Evolutionary conservation across 2,888 invertebrate genomes (phyloP).

Genomic region (Drosophila lacicola): DNA sequence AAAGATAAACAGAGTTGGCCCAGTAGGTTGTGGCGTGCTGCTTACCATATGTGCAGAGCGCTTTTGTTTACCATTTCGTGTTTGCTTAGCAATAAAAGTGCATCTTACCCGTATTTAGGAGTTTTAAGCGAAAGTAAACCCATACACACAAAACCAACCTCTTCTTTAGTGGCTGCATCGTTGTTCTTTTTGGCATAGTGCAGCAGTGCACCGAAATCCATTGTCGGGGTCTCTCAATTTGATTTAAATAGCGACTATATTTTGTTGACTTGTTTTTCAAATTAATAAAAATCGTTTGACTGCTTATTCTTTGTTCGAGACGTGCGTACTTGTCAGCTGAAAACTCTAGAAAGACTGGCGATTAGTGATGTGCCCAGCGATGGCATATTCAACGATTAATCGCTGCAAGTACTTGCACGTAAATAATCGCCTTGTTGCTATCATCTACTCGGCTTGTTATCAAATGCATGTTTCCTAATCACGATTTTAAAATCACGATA

Average conservation of each 20-base stretch:
- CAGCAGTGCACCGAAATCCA: constrained; percentile 88
- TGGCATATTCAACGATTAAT: constrained; percentile 9
- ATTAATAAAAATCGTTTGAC: constrained; percentile 22
- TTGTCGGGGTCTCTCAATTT: constrained; percentile 38
- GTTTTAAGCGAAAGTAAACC: neutral
- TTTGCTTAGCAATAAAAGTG: neutral
- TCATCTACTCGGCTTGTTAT: neutral
- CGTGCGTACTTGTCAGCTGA: constrained; percentile 47
- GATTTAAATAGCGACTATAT: neutral
- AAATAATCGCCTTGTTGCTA: neutral
- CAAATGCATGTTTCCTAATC: neutral
- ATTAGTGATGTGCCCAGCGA: constrained; percentile 28
- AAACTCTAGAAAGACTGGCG: constrained; percentile 54
- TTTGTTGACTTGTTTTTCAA: constrained; percentile 8
- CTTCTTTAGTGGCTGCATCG: constrained; percentile 79
- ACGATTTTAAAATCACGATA: neutral
- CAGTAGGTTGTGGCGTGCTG: too few species aligned
- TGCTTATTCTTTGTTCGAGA: constrained; percentile 32
- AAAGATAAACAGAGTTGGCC: too few species aligned
- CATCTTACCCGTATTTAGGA: constrained; percentile 3
- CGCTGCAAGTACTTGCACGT: neutral
- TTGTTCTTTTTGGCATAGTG: constrained; percentile 88
- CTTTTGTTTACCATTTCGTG: constrained; percentile 2
- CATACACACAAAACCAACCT: constrained; percentile 71
- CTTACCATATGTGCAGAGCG: constrained; percentile 3